Evolutionary conservation across 2,797 vertebrate species (phyloP).

Genomic region (Helostoma temminkii): DNA sequence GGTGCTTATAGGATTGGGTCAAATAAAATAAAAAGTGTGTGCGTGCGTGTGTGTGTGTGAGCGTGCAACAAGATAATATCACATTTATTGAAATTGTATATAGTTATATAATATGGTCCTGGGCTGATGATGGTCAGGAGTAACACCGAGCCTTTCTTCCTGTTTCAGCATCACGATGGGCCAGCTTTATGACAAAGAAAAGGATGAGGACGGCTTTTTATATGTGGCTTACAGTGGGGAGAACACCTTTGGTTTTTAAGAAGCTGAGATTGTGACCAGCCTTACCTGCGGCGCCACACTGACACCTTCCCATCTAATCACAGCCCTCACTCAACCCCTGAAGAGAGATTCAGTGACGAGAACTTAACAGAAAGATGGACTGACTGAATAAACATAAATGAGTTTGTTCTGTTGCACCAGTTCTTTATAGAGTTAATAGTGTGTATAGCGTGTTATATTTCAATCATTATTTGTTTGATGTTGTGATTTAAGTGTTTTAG

Average conservation of each 20-base stretch:
- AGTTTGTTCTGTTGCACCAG: slow-evolving; percentile 56
- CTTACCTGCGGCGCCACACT: slow-evolving; percentile 20
- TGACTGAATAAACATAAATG: slow-evolving; percentile 30
- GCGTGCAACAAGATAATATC: no score
- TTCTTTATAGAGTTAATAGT: slow-evolving; percentile 47
- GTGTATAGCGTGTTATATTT: slow-evolving; percentile 56
- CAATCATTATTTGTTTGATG: slow-evolving; percentile 55
- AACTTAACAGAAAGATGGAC: slow-evolving; percentile 34
- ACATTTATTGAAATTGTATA: no score
- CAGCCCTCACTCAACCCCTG: slow-evolving; percentile 44
- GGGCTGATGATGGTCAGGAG: no score
- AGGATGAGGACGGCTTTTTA: slow-evolving; percentile 98
- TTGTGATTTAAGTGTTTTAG: slow-evolving; percentile 66
- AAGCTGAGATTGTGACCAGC: slow-evolving; percentile 17
- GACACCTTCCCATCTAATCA: slow-evolving; percentile 55
- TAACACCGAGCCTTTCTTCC: background rate
- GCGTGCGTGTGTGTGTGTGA: no score
- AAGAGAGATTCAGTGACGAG: slow-evolving; percentile 37
- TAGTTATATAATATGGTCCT: no score
- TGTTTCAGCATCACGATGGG: slow-evolving; percentile 95
- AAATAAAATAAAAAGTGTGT: no score
- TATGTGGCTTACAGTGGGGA: slow-evolving; percentile 99
- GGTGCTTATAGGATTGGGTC: no score
- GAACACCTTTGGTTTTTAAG: slow-evolving; percentile 94
- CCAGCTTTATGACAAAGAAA: slow-evolving; percentile 97